phyloP scores from a whole-genome alignment of 2,113 vertebrate genomes.

The Lonchura striata region DNA sequence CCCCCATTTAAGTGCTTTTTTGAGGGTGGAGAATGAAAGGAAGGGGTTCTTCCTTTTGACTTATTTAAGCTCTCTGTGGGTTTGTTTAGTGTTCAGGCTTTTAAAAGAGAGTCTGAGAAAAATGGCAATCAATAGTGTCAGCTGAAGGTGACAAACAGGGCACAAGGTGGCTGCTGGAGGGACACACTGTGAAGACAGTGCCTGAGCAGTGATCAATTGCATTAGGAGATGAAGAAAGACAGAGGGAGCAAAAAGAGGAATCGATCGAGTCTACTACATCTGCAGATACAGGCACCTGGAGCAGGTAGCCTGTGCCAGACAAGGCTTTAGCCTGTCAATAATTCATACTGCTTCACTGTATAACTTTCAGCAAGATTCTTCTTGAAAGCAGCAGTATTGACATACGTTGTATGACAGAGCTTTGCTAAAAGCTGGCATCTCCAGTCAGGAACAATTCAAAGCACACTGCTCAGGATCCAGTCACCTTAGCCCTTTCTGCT shows the following conservation, averaged over 20 bases:
- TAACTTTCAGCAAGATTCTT: constrained; percentile 4
- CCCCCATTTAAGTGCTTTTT: background rate
- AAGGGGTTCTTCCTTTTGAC: constrained; percentile 18
- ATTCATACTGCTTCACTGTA: constrained; percentile 13
- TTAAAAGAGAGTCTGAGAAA: constrained; percentile 20
- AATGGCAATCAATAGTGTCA: constrained; percentile 36
- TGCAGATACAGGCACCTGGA: constrained; percentile 18
- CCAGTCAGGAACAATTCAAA: background rate
- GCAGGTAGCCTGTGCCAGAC: constrained; percentile 20
- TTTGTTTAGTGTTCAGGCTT: constrained; percentile 7
- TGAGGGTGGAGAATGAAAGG: background rate
- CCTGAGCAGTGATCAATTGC: constrained; percentile 23
- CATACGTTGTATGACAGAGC: background rate
- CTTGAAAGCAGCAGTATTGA: constrained; percentile 37
- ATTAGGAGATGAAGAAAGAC: constrained; percentile 21
- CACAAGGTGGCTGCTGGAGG: background rate
- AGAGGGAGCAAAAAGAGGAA: constrained; percentile 37
- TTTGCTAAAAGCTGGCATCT: constrained; percentile 1
- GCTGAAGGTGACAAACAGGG: constrained; percentile 41
- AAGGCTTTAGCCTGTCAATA: constrained; percentile 17
- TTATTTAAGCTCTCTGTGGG: background rate
- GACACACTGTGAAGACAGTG: background rate
- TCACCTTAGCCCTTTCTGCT: background rate
- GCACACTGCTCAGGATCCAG: background rate
- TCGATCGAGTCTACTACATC: background rate